Percentiles rank a stretch among this genome's conserved stretches.
Evolutionary conservation across 1,140 invertebrate genomes (phyloP).

Genomic region (Brachionus sp.): DNA sequence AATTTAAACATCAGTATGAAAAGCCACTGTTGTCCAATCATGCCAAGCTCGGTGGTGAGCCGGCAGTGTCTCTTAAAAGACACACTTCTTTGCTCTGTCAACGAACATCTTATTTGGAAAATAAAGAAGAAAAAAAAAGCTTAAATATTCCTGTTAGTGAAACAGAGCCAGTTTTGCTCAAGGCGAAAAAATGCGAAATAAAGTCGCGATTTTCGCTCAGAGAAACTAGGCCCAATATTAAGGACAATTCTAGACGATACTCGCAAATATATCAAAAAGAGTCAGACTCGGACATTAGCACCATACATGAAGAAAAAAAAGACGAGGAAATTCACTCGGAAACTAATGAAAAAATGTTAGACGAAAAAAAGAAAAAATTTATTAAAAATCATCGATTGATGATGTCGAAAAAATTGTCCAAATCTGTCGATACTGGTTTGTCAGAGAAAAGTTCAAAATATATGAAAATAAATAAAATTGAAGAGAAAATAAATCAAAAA

Average conservation of each 20-base stretch:
- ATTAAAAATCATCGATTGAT: constrained; percentile 22
- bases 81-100: neutral
- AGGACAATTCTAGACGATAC: neutral
- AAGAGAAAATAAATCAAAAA: constrained; percentile 11
- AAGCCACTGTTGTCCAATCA: neutral
- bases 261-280: constrained; percentile 27
- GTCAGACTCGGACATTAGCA: constrained; percentile 1
- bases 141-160: neutral
- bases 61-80: neutral
- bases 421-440: constrained; percentile 28
- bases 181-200: constrained; percentile 8
- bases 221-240: neutral
- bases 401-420: constrained; percentile 19
- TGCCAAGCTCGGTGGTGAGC: constrained; percentile 2
- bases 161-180: neutral
- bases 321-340: neutral
- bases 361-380: constrained; percentile 22
- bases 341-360: neutral
- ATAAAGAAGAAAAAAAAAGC: neutral
- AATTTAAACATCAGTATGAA: neutral
- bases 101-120: neutral
- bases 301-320: neutral
- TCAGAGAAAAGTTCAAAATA: neutral
- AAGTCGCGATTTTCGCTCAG: constrained; percentile 7
- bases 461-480: constrained; percentile 5